phyloP scores from a whole-genome alignment of 2,797 vertebrate species.

The Rhodeus uyekii region DNA sequence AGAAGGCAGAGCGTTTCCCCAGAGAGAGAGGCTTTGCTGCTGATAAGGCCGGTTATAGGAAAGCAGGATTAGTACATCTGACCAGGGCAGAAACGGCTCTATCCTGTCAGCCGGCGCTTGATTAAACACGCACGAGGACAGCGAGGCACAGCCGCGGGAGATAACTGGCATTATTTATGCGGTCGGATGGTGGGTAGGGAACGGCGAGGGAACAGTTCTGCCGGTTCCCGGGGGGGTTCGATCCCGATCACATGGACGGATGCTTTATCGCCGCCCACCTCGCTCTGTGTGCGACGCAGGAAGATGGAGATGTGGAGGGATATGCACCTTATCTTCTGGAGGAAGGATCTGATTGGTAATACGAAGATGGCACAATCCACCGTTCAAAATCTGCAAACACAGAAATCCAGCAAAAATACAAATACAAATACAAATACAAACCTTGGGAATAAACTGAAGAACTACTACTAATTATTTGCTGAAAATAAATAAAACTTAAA shows the following conservation, averaged over 20 bases:
- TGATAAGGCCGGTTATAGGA: constrained; percentile 82
- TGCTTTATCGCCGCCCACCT: constrained; percentile 62
- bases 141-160: constrained; percentile 74
- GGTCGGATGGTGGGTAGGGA: constrained; percentile 74
- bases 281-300: not conserved
- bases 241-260: constrained; percentile 73
- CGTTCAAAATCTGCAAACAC: no score
- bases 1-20: constrained; percentile 78
- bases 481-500: not conserved
- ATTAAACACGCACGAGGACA: constrained; percentile 77
- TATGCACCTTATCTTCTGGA: not conserved
- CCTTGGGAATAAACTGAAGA: no score
- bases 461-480: no score
- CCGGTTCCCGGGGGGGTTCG: constrained; percentile 73
- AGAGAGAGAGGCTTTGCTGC: constrained; percentile 80
- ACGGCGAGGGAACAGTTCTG: constrained; percentile 77
- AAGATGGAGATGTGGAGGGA: constrained; percentile 9
- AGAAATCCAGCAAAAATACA: not conserved
- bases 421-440: no score
- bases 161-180: constrained; percentile 84
- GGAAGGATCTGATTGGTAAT: not conserved
- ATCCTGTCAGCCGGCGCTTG: constrained; percentile 72
- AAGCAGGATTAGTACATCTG: constrained; percentile 83
- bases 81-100: constrained; percentile 76
- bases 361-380: not conserved